A percentile compares a stretch with the other conserved stretches of the same genome.
phyloP scores from a whole-genome alignment of 2,888 invertebrate genomes.

The Parnassius apollo region DNA sequence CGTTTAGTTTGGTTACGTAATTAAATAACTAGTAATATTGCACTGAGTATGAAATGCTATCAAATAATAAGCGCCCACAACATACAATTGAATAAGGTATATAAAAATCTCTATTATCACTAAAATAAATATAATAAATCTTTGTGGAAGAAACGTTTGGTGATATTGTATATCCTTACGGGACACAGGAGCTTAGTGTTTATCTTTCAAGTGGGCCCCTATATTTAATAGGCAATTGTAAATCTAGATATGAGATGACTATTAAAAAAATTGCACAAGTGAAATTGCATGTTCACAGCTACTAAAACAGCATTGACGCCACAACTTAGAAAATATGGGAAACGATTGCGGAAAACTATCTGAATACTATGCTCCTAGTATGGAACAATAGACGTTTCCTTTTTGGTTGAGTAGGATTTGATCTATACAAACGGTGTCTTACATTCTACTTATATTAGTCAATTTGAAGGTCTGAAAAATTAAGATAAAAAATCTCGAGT shows the following conservation, averaged over 20 bases:
- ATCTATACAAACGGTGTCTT: constrained; percentile 68
- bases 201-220: constrained; percentile 73
- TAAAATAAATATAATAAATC: constrained; percentile 78
- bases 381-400: constrained; percentile 53
- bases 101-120: constrained; percentile 71
- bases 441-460: constrained; percentile 71
- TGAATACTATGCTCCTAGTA: constrained; percentile 53
- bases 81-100: constrained; percentile 51
- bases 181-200: constrained; percentile 65
- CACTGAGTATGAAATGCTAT: constrained; percentile 82
- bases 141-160: constrained; percentile 76
- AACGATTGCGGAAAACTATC: constrained; percentile 56
- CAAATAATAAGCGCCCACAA: constrained; percentile 81
- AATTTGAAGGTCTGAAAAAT: constrained; percentile 71
- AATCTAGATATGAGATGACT: constrained; percentile 80
- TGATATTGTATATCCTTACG: constrained; percentile 59
- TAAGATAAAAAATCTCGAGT: constrained; percentile 73
- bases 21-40: constrained; percentile 83
- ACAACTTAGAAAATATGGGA: constrained; percentile 54
- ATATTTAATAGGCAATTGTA: constrained; percentile 78
- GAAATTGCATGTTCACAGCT: constrained; percentile 80
- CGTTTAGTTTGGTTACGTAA: constrained; percentile 82
- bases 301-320: constrained; percentile 66
- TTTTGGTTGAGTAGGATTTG: constrained; percentile 69
- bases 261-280: constrained; percentile 80